phyloP scores from a whole-genome alignment of 2,113 vertebrate genomes.

The Camelus dromedarius region DNA sequence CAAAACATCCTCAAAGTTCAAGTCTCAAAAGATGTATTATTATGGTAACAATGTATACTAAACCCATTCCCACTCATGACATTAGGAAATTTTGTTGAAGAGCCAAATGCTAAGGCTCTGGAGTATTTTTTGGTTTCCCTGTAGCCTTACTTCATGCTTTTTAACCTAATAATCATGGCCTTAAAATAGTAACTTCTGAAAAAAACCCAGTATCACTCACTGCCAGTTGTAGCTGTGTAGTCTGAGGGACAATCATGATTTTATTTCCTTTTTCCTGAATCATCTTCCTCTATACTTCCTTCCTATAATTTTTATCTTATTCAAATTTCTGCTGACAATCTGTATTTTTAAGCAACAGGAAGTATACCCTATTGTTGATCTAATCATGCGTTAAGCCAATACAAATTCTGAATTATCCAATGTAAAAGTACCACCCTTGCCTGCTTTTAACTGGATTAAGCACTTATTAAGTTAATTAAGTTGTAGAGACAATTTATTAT shows the following conservation, averaged over 20 bases:
- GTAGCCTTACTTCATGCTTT: background rate
- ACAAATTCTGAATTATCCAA: conserved; percentile 45
- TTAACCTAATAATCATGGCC: background rate
- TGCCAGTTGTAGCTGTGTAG: background rate
- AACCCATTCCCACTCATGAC: background rate
- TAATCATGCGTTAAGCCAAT: background rate
- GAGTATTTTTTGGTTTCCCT: background rate
- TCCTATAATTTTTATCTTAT: conserved; percentile 38
- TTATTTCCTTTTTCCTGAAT: conserved; percentile 46
- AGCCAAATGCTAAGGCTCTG: background rate
- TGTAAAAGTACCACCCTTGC: background rate
- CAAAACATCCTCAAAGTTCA: background rate
- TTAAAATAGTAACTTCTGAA: conserved; percentile 15
- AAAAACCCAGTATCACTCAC: background rate
- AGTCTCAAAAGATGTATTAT: background rate
- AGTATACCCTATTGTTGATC: background rate
- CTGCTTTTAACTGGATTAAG: conserved; percentile 42
- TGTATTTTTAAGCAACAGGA: conserved; percentile 28
- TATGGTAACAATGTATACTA: background rate
- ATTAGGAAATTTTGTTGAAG: background rate
- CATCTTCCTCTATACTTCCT: conserved; percentile 47
- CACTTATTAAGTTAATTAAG: conserved; percentile 31
- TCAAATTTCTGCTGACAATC: conserved; percentile 29
- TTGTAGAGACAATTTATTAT: conserved; percentile 25
- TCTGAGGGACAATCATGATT: background rate